phyloP scores from a whole-genome alignment of 35 echinoderm and acorn worm genomes.

The Amphiura filiformis region DNA sequence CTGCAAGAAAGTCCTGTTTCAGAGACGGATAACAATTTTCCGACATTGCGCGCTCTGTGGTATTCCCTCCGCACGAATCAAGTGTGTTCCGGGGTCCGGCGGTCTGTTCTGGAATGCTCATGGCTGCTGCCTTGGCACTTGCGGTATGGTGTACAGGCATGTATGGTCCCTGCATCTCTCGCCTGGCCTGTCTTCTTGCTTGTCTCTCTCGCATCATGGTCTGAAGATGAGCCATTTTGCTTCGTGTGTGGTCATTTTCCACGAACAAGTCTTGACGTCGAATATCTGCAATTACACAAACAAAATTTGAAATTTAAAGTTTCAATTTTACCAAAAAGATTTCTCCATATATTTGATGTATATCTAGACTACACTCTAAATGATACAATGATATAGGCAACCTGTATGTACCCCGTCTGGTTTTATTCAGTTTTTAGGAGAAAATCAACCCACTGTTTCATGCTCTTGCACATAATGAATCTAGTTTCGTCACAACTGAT shows the following conservation, averaged over 20 bases:
- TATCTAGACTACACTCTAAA: too few relatives aligned
- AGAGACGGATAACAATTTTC: conserved; percentile 35
- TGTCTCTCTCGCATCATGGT: conserved; percentile 41
- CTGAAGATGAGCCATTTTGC: conserved; percentile 52
- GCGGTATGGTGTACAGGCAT: conserved; percentile 5
- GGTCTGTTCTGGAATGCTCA: not conserved
- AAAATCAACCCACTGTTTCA: too few relatives aligned
- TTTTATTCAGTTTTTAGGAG: too few relatives aligned
- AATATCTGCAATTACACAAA: not conserved
- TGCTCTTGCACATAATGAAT: too few relatives aligned
- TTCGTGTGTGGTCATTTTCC: conserved; percentile 46
- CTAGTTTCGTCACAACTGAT: too few relatives aligned
- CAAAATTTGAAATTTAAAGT: too few relatives aligned
- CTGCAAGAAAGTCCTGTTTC: conserved; percentile 40
- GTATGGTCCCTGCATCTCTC: conserved; percentile 33
- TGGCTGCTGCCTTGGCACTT: not conserved
- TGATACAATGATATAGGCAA: too few relatives aligned
- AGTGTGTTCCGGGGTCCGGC: conserved; percentile 9
- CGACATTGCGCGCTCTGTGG: conserved; percentile 13
- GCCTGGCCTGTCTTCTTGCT: conserved; percentile 33
- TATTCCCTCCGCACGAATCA: not conserved
- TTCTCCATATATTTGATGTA: too few relatives aligned
- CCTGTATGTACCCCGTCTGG: too few relatives aligned
- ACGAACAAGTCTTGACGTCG: not conserved
- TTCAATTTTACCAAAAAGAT: too few relatives aligned